Percentiles rank a stretch among this genome's conserved stretches.
phyloP scores from a whole-genome alignment of 2,113 vertebrate species.

The Smithornis capensis region DNA sequence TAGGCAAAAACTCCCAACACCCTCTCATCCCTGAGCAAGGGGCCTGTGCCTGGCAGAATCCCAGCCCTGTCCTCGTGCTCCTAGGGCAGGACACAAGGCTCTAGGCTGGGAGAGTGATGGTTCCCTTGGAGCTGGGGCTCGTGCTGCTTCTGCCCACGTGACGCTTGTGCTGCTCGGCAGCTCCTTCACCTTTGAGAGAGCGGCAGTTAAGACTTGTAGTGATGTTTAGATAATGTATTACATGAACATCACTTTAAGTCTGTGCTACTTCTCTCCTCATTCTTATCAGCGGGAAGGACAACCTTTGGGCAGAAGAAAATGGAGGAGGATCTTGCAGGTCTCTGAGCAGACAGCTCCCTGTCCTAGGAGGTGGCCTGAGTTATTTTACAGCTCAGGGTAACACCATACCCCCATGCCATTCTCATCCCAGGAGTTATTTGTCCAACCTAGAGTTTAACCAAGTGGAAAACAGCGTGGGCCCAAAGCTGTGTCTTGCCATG shows the following conservation, averaged over 20 bases:
- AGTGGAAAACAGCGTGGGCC: neutral
- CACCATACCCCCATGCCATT: neutral
- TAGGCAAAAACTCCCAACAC: neutral
- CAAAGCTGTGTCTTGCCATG: neutral
- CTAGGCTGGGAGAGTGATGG: neutral
- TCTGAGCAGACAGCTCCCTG: neutral
- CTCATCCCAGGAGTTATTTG: neutral
- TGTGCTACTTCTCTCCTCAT: conserved; percentile 90
- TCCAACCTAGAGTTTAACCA: neutral
- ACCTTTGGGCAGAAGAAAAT: conserved; percentile 64
- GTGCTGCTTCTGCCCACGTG: neutral
- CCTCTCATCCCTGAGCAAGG: neutral
- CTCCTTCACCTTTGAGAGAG: conserved; percentile 69
- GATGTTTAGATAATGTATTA: conserved; percentile 96
- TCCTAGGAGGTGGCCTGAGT: neutral
- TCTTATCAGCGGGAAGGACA: conserved; percentile 54
- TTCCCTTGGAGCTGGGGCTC: neutral
- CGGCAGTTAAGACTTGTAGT: conserved; percentile 99
- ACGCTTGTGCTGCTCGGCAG: neutral
- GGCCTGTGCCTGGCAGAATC: neutral
- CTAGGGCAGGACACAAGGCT: neutral
- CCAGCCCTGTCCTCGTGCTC: neutral
- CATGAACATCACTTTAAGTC: conserved; percentile 99
- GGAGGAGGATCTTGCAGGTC: conserved; percentile 31
- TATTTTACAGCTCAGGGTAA: neutral